Conservation (phyloP, 2,113 vertebrate genomes). For the Danio rerio region DNA sequence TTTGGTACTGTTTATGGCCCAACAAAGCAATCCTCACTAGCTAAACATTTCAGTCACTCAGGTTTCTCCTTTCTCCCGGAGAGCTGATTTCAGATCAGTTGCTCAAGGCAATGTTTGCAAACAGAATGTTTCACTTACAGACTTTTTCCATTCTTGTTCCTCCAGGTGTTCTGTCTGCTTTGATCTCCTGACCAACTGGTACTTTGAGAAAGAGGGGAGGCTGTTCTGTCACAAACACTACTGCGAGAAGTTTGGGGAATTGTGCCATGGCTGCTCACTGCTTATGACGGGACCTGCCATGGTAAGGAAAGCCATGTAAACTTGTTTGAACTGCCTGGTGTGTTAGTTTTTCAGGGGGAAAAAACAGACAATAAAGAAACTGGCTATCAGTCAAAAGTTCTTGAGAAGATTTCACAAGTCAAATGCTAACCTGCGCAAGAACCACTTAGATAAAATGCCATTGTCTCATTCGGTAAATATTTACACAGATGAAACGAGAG, state of each 20-base stretch:
- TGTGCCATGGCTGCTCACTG: constrained; percentile 93
- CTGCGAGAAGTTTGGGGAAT: constrained; percentile 92
- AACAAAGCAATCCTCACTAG: constrained; percentile 14
- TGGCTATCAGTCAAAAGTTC: not conserved
- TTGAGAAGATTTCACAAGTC: not conserved
- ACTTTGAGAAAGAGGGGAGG: constrained; percentile 91
- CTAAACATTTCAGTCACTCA: not conserved
- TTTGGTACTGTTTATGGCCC: not conserved
- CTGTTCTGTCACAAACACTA: constrained; percentile 94
- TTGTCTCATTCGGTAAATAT: constrained; percentile 40
- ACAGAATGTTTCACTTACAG: constrained; percentile 36
- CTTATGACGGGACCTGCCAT: constrained; percentile 96
- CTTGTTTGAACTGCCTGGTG: not conserved
- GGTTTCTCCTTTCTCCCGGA: not conserved
- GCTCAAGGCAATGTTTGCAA: not conserved
- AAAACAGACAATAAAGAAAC: not conserved
- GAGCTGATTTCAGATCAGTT: not conserved
- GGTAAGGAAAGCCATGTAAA: constrained; percentile 71
- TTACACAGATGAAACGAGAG: not conserved
- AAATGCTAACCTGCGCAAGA: not conserved
- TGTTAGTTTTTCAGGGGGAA: not conserved
- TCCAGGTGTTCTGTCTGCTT: constrained; percentile 92
- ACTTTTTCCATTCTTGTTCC: constrained; percentile 47
- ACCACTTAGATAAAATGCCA: constrained; percentile 13
- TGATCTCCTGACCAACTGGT: constrained; percentile 92